Evolutionary conservation across 1,140 invertebrate genomes (phyloP).

Genomic region (Nymphalis io): DNA sequence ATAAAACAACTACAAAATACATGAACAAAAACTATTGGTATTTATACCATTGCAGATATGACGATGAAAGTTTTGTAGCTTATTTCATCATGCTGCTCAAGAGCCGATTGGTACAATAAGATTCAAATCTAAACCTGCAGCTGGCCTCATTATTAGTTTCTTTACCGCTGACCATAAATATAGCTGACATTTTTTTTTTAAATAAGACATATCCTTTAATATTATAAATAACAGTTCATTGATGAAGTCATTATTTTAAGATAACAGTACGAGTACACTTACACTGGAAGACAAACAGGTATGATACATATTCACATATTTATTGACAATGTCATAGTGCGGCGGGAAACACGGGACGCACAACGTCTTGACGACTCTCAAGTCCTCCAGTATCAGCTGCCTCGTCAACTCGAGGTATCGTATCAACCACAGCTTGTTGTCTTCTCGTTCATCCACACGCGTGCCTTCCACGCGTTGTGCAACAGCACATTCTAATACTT

Average conservation of each 20-base stretch:
- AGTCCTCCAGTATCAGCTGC: slow-evolving; percentile 93
- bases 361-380: slow-evolving; percentile 94
- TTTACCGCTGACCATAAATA: too few relatives aligned
- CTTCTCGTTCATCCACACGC: slow-evolving; percentile 93
- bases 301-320: slow-evolving; percentile 97
- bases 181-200: too few relatives aligned
- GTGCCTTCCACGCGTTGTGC: slow-evolving; percentile 92
- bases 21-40: too few relatives aligned
- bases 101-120: too few relatives aligned
- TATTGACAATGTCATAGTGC: slow-evolving; percentile 95
- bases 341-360: slow-evolving; percentile 98
- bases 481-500: slow-evolving; percentile 92
- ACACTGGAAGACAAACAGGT: slow-evolving; percentile 91
- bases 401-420: slow-evolving; percentile 88
- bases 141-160: too few relatives aligned
- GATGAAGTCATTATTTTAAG: not conserved
- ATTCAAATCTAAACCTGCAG: too few relatives aligned
- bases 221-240: too few relatives aligned
- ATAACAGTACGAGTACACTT: slow-evolving; percentile 62
- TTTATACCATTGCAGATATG: too few relatives aligned
- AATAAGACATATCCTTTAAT: too few relatives aligned
- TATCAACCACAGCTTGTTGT: slow-evolving; percentile 98
- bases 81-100: too few relatives aligned
- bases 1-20: too few relatives aligned
- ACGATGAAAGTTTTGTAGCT: too few relatives aligned